Evolutionary conservation across 2,797 vertebrate genomes (phyloP).

Genomic region (Rachycentron canadum): DNA sequence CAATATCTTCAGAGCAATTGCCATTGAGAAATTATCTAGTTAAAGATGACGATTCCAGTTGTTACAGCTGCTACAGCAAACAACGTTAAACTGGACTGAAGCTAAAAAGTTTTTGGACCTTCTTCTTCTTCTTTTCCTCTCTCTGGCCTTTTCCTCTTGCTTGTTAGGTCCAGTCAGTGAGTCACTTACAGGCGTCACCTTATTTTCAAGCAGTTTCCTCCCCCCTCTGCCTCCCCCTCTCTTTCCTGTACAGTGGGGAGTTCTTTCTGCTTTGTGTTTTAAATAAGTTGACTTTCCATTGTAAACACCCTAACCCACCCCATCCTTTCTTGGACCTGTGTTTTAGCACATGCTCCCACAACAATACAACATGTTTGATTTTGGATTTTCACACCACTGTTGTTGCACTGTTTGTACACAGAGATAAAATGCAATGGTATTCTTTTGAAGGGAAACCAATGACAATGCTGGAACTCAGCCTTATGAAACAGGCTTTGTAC

Average conservation of each 20-base stretch:
- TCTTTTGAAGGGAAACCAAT: conserved; percentile 58
- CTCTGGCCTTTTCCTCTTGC: conserved; percentile 4
- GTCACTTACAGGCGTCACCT: conserved; percentile 67
- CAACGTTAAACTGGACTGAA: not conserved
- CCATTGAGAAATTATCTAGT: conserved; percentile 35
- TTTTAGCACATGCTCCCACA: conserved; percentile 23
- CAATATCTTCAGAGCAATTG: conserved; percentile 35
- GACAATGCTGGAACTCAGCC: conserved; percentile 61
- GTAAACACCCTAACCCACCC: conserved; percentile 31
- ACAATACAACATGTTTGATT: conserved; percentile 43
- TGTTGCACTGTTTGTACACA: conserved; percentile 47
- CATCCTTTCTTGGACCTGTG: conserved; percentile 32
- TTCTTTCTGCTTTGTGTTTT: conserved; percentile 52
- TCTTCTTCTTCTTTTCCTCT: conserved; percentile 14
- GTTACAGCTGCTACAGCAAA: conserved; percentile 2
- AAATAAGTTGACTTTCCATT: conserved; percentile 65
- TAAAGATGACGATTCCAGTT: conserved; percentile 5
- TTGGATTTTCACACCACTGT: conserved; percentile 52
- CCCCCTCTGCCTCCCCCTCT: conserved; percentile 38
- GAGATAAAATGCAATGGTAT: conserved; percentile 55
- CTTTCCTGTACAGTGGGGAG: conserved; percentile 72
- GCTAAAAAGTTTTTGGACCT: conserved; percentile 7
- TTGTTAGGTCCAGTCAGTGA: conserved; percentile 27
- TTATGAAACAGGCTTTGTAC: conserved; percentile 67
- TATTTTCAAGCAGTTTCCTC: conserved; percentile 73